Evolutionary conservation across 2,888 invertebrate genomes (phyloP).

Genomic region (Orgyia antiqua): DNA sequence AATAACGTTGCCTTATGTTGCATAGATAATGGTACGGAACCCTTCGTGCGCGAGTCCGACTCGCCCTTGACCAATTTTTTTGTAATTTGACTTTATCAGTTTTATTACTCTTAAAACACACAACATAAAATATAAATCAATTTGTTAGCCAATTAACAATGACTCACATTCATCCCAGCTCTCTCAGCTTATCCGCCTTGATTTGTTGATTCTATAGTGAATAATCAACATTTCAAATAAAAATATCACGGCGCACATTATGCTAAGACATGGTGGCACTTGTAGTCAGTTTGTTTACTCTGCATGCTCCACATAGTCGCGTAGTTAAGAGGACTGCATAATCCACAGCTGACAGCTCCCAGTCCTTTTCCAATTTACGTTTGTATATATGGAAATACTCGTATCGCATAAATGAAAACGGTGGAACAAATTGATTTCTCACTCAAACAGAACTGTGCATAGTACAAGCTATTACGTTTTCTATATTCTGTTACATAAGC

Average conservation of each 20-base stretch:
- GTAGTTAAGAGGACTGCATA: constrained; percentile 62
- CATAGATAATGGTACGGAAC: too few relatives aligned
- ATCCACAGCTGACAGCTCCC: constrained; percentile 70
- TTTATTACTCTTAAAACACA: too few relatives aligned
- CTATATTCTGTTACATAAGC: constrained; percentile 25
- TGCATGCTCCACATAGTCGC: constrained; percentile 34
- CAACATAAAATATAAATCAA: too few relatives aligned
- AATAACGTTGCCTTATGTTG: too few relatives aligned
- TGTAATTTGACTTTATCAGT: too few relatives aligned
- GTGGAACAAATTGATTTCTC: constrained; percentile 75
- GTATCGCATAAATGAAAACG: constrained; percentile 73
- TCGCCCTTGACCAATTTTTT: too few relatives aligned
- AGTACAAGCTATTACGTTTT: constrained; percentile 39
- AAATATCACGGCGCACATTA: constrained; percentile 12
- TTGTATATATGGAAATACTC: constrained; percentile 69
- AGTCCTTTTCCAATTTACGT: constrained; percentile 74
- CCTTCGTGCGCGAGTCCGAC: too few relatives aligned
- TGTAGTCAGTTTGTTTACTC: constrained; percentile 34
- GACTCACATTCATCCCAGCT: too few relatives aligned
- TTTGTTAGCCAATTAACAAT: too few relatives aligned
- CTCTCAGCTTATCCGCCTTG: constrained; percentile 2
- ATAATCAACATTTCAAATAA: constrained; percentile 9
- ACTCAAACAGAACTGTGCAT: constrained; percentile 62
- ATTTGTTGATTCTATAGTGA: constrained; percentile 1
- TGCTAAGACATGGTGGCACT: constrained; percentile 28